phyloP scores from a whole-genome alignment of 2,888 invertebrate species.

The Pediacus dermestoides region DNA sequence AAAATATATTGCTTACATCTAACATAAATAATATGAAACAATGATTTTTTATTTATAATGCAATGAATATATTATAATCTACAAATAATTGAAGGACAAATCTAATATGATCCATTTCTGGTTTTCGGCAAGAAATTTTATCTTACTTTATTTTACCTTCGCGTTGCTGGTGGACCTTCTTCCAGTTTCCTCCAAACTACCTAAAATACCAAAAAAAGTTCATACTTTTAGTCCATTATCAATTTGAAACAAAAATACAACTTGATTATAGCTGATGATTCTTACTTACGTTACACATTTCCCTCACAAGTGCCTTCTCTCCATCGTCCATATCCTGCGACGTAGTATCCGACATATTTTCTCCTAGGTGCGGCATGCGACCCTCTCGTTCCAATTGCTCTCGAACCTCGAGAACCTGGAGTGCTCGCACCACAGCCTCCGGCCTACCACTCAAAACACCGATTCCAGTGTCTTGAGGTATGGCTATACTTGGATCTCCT shows the following conservation, averaged over 20 bases:
- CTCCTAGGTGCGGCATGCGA: conserved; percentile 31
- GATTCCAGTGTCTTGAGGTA: conserved; percentile 40
- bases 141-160: too few species aligned
- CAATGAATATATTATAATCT: too few species aligned
- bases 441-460: conserved; percentile 66
- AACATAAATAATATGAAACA: too few species aligned
- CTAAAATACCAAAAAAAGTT: conserved; percentile 45
- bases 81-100: too few species aligned
- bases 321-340: conserved; percentile 74
- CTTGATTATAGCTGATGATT: conserved; percentile 2
- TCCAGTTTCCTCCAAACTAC: conserved; percentile 90
- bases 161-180: conserved; percentile 62
- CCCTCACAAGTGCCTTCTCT: conserved; percentile 87
- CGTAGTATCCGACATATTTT: conserved; percentile 38
- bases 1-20: too few species aligned
- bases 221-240: conserved; percentile 1
- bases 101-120: too few species aligned
- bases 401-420: conserved; percentile 76
- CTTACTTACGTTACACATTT: conserved; percentile 85
- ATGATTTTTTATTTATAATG: too few species aligned
- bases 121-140: too few species aligned
- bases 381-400: conserved; percentile 78
- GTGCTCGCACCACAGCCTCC: conserved; percentile 88
- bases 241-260: conserved; percentile 25
- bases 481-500: conserved; percentile 45